Evolutionary conservation across 1,140 invertebrate genomes (phyloP), one percentile per base, ranked within the genome.

Genomic region (Cydia strobilella): DNA sequence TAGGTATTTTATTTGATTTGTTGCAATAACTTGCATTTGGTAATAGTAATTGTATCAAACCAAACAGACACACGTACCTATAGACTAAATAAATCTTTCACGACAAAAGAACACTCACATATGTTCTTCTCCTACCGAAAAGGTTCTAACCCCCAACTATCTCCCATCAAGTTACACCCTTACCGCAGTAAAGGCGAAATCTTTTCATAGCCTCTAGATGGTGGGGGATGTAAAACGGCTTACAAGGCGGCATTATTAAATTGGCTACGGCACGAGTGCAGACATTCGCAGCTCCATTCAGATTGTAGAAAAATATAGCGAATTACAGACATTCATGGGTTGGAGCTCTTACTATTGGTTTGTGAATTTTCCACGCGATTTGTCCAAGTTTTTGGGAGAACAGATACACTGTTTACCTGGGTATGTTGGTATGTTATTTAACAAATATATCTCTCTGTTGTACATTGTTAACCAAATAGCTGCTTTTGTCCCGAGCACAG

Each of bases 241-340:
- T 82, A 82, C 77, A 77, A 76, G 76, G 76, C 72, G 78, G 78
- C 77, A 77, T 83, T 85, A 83, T 84, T 84, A 84, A 83, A 85
- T 85, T 83, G 80, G 76, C 81, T 74, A 74, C 48, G 81, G 39
- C 74, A 75, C 71, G 63, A 66, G 63, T 31, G 27, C 63, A 66
- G 63, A 66, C 63, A 66, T 66, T 66, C 27, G 63, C 63, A 66
- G 63, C 63, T 66, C 31, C 63, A 66, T 66, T 66, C 63, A 66
- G 63, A 66, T 66, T 66, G 63, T 69, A n/a, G 2, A 77, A 74
- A 74, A 76, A 76, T 75, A 75, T 75, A 65, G 35, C n/a, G 51
- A 73, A 75, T 76, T 76, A 78, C 71, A 71, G 23, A 65, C 75
- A 73, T 73, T 76, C 96, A 74, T 74, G 31, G 62, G 23, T 66